A percentile compares a stretch with the other conserved stretches of the same genome.
These are phyloP conservation scores for Agapornis roseicollis DNA, from an alignment of 2,113 vertebrate genomes.

Conservation along the genomic window DNA sequence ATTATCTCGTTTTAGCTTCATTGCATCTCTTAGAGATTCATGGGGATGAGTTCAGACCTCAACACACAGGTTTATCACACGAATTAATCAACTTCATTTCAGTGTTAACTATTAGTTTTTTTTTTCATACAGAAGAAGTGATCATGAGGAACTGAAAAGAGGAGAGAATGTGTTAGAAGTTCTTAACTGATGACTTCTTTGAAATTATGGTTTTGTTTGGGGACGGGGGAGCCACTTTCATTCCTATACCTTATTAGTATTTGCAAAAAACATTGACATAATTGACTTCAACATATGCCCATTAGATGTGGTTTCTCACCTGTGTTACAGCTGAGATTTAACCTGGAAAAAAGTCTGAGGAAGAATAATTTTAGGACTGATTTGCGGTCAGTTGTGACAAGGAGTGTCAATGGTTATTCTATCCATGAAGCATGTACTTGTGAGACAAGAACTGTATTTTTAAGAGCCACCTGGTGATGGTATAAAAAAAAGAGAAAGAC, in stretches of 20 bases:
- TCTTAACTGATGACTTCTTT: neutral
- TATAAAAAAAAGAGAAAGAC: neutral
- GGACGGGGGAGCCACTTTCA: neutral
- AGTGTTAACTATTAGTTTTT: neutral
- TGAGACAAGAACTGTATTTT: neutral
- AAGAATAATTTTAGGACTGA: slow-evolving; percentile 13
- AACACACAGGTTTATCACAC: neutral
- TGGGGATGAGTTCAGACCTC: neutral
- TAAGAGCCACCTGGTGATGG: neutral
- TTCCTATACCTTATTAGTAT: neutral
- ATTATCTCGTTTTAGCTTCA: neutral
- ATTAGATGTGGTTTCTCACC: neutral
- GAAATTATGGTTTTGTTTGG: neutral
- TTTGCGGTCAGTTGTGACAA: neutral
- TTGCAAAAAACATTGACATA: neutral
- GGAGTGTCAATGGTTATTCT: neutral
- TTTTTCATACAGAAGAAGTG: neutral
- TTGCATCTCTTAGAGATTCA: neutral
- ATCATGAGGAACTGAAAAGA: neutral
- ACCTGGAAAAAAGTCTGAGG: neutral
- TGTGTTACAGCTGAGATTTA: neutral
- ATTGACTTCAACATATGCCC: neutral
- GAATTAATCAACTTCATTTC: neutral
- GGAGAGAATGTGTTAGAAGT: neutral
- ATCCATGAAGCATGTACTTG: neutral